Evolutionary conservation across 2,888 invertebrate genomes (phyloP).

Genomic region (Lasioglossum marginatum): DNA sequence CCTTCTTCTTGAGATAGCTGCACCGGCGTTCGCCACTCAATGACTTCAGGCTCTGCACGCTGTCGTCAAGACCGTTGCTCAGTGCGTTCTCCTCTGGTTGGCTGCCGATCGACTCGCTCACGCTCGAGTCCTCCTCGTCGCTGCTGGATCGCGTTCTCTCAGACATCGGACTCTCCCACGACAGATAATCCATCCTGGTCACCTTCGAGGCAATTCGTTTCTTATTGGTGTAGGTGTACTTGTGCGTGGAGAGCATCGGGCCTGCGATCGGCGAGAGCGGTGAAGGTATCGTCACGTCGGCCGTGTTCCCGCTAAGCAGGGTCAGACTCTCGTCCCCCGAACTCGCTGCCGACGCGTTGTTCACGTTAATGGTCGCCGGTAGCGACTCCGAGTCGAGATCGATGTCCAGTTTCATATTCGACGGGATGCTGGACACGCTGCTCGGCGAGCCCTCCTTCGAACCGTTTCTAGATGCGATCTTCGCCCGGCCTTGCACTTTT

Average conservation of each 20-base stretch:
- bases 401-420: conserved; percentile 79
- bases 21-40: conserved; percentile 72
- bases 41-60: conserved; percentile 65
- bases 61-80: conserved; percentile 79
- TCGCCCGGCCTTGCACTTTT: conserved; percentile 68
- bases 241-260: conserved; percentile 80
- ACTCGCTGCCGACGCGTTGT: conserved; percentile 78
- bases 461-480: conserved; percentile 75
- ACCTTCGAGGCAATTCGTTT: conserved; percentile 79
- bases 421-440: conserved; percentile 77
- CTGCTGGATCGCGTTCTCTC: conserved; percentile 80
- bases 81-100: conserved; percentile 77
- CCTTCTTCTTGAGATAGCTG: conserved; percentile 76
- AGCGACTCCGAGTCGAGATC: conserved; percentile 80
- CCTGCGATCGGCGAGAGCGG: conserved; percentile 81
- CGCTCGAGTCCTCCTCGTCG: conserved; percentile 79
- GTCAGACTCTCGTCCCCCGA: conserved; percentile 82
- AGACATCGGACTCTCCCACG: conserved; percentile 82
- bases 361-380: conserved; percentile 75
- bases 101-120: conserved; percentile 78
- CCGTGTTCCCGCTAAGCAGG: conserved; percentile 76
- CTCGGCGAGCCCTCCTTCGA: conserved; percentile 81
- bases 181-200: conserved; percentile 75
- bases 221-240: conserved; percentile 82
- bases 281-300: conserved; percentile 80